Evolutionary conservation across 2,797 vertebrate genomes (phyloP).

Genomic region (Zenarchopterus dispar): DNA sequence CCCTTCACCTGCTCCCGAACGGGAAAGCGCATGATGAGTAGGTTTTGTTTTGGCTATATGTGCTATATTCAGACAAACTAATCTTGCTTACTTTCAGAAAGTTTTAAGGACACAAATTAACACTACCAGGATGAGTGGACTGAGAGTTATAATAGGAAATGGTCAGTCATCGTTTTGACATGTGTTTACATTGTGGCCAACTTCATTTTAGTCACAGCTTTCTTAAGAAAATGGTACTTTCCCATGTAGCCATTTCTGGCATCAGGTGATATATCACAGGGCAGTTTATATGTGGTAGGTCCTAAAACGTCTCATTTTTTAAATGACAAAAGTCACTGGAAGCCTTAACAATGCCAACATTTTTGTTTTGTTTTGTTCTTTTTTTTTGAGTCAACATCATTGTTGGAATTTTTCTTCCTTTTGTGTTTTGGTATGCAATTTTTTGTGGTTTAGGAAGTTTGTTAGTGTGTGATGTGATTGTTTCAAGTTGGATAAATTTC

Average conservation of each 20-base stretch:
- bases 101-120: constrained; percentile 62
- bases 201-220: constrained; percentile 70
- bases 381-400: background rate
- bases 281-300: constrained; percentile 36
- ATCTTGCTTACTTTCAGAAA: constrained; percentile 53
- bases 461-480: background rate
- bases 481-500: too few relatives aligned
- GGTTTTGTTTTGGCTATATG: constrained; percentile 66
- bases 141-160: constrained; percentile 70
- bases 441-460: background rate
- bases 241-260: constrained; percentile 64
- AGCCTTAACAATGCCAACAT: constrained; percentile 14
- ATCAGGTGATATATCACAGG: constrained; percentile 67
- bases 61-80: constrained; percentile 66
- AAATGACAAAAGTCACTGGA: constrained; percentile 16
- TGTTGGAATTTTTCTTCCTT: background rate
- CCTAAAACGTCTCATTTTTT: constrained; percentile 34
- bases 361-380: background rate
- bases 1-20: constrained; percentile 61
- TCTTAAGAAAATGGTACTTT: constrained; percentile 77
- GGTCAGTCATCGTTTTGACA: constrained; percentile 72
- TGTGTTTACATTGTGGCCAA: constrained; percentile 77
- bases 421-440: background rate
- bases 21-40: constrained; percentile 72
- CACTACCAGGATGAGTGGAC: constrained; percentile 77